These are phyloP conservation scores for Brachyhypopomus occidentalis DNA, from an alignment of 2,113 vertebrate genomes.

Conservation along the genomic window DNA sequence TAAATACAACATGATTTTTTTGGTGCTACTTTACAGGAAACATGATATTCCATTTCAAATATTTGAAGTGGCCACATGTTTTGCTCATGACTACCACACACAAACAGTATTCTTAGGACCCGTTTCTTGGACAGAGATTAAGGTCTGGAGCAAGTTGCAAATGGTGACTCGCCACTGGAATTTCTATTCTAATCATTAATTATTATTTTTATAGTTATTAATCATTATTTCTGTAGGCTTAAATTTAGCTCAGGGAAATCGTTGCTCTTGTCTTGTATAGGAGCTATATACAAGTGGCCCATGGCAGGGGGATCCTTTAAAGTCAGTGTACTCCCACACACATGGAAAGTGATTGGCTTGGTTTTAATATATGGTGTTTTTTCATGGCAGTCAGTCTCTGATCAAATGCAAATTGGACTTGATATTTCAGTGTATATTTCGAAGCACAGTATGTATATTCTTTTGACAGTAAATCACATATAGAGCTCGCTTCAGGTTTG, in stretches of 20 bases:
- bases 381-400: conserved; percentile 48
- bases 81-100: not conserved
- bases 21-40: not conserved
- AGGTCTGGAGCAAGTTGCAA: too few relatives aligned
- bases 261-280: not conserved
- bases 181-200: too few relatives aligned
- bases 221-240: too few relatives aligned
- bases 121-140: too few relatives aligned
- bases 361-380: conserved; percentile 25
- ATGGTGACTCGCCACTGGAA: too few relatives aligned
- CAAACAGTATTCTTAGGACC: too few relatives aligned
- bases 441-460: conserved; percentile 29
- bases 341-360: not conserved
- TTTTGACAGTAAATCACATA: conserved; percentile 30
- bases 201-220: too few relatives aligned
- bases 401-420: conserved; percentile 26
- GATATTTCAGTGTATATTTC: conserved; percentile 12
- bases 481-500: conserved; percentile 8
- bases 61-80: conserved; percentile 20
- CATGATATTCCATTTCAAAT: not conserved
- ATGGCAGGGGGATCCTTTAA: not conserved
- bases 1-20: conserved; percentile 84
- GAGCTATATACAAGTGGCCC: conserved; percentile 5
- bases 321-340: conserved; percentile 21
- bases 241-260: too few relatives aligned